Evolutionary conservation across 2,797 vertebrate genomes (phyloP).

Genomic region (Oreochromis grahami): DNA sequence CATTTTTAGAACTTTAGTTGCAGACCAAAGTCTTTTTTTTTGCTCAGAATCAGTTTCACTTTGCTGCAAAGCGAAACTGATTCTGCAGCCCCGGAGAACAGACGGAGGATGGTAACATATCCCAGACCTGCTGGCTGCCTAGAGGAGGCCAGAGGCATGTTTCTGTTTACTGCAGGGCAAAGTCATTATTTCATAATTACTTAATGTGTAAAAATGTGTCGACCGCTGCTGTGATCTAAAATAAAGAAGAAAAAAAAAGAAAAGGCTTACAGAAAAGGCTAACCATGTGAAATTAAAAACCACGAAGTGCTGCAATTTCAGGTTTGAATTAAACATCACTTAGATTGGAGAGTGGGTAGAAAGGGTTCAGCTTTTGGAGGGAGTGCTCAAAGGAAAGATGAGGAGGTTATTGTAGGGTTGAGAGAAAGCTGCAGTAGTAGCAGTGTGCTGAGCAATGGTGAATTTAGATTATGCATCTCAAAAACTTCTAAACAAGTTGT

Average conservation of each 20-base stretch:
- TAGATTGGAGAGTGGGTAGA: not conserved
- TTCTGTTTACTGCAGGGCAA: not conserved
- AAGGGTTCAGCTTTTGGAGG: not conserved
- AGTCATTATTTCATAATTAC: slow-evolving; percentile 7
- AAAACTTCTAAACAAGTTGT: not conserved
- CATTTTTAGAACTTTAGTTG: not conserved
- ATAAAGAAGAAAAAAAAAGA: not conserved
- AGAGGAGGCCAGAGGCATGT: slow-evolving; percentile 22
- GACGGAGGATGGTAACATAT: not conserved
- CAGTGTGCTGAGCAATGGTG: not conserved
- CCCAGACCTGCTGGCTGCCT: slow-evolving; percentile 30
- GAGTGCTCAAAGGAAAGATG: not conserved
- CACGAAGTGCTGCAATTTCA: not conserved
- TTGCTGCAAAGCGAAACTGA: not conserved
- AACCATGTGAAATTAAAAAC: not conserved
- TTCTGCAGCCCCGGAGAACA: not conserved
- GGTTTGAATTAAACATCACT: not conserved
- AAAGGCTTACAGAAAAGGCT: not conserved
- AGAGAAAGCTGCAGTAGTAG: not conserved
- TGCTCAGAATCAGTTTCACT: not conserved
- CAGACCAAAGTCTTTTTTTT: not conserved
- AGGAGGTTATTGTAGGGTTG: not conserved
- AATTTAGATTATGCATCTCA: not conserved
- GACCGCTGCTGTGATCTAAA: not conserved
- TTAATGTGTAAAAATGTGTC: not conserved